These are phyloP conservation scores for Drosophila chauvacae DNA, from an alignment of 1,140 invertebrate genomes.

Conservation along the genomic window DNA sequence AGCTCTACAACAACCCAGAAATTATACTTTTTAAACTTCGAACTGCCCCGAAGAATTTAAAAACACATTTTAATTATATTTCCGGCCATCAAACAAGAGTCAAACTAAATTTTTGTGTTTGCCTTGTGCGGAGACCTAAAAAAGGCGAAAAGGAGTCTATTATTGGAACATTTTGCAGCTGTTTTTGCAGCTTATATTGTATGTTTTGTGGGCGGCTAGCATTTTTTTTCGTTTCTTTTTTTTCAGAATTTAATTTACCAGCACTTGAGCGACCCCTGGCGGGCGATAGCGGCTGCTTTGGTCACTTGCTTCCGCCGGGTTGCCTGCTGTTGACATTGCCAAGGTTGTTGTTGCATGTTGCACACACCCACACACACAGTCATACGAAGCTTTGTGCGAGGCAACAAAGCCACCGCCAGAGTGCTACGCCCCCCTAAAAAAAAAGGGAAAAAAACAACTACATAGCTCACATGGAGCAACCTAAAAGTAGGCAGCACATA, in stretches of 20 bases:
- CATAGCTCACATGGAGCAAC: constrained; percentile 21
- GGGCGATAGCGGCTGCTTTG: constrained; percentile 18
- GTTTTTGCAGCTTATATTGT: background rate
- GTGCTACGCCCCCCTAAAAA: constrained; percentile 25
- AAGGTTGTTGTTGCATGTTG: constrained; percentile 62
- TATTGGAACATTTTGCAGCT: constrained; percentile 13
- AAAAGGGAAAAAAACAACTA: constrained; percentile 5
- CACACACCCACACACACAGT: background rate
- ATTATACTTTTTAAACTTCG: background rate
- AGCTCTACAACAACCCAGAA: background rate
- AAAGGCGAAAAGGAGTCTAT: background rate
- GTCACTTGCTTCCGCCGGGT: constrained; percentile 53
- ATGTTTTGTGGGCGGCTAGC: background rate
- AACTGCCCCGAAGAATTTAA: background rate
- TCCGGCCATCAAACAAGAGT: background rate
- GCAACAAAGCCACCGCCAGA: constrained; percentile 48
- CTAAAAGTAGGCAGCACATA: constrained; percentile 58
- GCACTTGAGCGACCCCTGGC: constrained; percentile 47
- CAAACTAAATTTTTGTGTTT: background rate
- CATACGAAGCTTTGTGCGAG: constrained; percentile 2
- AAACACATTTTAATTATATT: background rate
- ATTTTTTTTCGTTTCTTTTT: background rate
- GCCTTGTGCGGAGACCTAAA: background rate
- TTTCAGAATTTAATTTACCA: constrained; percentile 31
- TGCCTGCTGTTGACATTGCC: constrained; percentile 68